Conservation (phyloP, 2,797 vertebrate species). For the Coracias cyanogaster region DNA sequence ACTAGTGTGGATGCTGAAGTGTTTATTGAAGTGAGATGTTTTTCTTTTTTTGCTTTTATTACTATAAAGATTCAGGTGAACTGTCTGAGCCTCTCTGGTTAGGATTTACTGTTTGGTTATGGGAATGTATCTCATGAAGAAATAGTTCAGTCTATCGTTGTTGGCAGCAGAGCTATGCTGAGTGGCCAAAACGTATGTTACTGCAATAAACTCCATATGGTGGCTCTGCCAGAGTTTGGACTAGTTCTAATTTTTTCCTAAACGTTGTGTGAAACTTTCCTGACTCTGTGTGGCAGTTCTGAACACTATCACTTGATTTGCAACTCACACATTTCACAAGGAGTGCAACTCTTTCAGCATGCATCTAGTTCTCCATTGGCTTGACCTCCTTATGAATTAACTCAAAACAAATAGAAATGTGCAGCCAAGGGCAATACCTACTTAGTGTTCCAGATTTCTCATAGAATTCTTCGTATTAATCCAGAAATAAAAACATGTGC, state of each 20-base stretch:
- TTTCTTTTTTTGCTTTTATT: constrained; percentile 24
- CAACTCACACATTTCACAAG: neutral
- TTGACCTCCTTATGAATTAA: neutral
- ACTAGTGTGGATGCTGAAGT: neutral
- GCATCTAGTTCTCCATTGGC: neutral
- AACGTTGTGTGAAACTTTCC: constrained; percentile 32
- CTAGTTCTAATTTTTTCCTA: constrained; percentile 5
- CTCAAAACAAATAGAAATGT: constrained; percentile 9
- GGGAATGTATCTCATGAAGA: neutral
- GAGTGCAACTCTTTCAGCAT: neutral
- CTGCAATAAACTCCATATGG: constrained; percentile 63
- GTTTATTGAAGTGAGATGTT: neutral
- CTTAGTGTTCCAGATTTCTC: constrained; percentile 12
- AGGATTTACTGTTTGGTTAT: constrained; percentile 20
- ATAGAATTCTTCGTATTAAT: constrained; percentile 8
- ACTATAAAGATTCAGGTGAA: neutral
- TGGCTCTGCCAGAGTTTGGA: constrained; percentile 48
- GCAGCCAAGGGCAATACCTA: constrained; percentile 39
- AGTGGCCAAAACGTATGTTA: constrained; percentile 57
- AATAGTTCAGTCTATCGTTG: constrained; percentile 29
- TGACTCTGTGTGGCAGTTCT: constrained; percentile 50
- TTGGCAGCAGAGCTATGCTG: constrained; percentile 37
- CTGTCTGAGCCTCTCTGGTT: neutral
- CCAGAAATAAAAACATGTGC: neutral
- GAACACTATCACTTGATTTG: neutral